Evolutionary conservation across 1,140 invertebrate genomes (phyloP), one percentile per base, ranked within the genome.

Genomic region (Brachionus plicatilis): DNA sequence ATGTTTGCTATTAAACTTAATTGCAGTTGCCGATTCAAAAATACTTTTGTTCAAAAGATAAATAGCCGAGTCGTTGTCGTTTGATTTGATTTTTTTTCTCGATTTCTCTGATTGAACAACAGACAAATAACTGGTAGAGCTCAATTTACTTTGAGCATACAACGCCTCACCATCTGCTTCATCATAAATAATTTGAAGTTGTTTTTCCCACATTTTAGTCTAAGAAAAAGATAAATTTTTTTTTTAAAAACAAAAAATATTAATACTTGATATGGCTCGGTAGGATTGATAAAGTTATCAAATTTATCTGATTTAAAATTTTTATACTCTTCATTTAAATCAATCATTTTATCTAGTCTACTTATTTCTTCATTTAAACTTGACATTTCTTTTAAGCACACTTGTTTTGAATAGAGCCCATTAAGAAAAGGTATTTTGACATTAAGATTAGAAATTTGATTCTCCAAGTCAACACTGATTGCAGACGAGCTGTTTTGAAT

Each of bases 121-220:
- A 27, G 45, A 53, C 17, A 27, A 27, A 76, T 76, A 76, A 3
- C 24, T 76, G 4, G 20, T 1, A 50, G 27, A 76, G n/a, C 27
- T 50, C 12, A 17, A 20, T 50, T 27, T 4, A n/a, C 72, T 76
- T 8, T 76, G 2, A 17, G 12, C n/a, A 43, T 20, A 20, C 8
- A 82, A 45, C 20, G 33, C 20, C 3, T 65, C 27, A 9, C 17
- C 27, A 65, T 82, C 79, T 17, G 53, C n/a, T 65, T 82, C 79
- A 65, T 82, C 79, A 65, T 65, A 82, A 37, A 82, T 82, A 20
- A 82, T 82, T 68, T 82, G 79, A 2, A 82, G n/a, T 2, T 82
- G 79, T 29, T 82, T 82, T 82, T 82, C 79, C 79, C 79, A 82
- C 12, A 24, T 20, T 47, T 47, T 76, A 12, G 11, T 24, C 72